Conservation (phyloP, 64 coral and sea anemone genomes). For the Montipora efflorescens region DNA sequence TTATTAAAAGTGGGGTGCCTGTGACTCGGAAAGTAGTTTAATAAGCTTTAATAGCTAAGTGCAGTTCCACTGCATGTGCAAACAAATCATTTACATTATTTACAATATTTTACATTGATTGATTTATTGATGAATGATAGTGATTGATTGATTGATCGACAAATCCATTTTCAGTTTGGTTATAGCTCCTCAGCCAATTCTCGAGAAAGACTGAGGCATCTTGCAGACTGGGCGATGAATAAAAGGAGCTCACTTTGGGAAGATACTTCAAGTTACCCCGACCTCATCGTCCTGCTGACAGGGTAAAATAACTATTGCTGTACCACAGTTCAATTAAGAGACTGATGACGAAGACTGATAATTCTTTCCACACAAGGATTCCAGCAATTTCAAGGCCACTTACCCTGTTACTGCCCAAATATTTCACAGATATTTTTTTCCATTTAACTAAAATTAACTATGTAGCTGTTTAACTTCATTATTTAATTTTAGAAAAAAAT, state of each 20-base stretch:
- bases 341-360: too few relatives aligned
- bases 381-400: too few relatives aligned
- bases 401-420: too few relatives aligned
- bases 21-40: too few relatives aligned
- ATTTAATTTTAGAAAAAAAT: background rate
- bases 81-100: too few relatives aligned
- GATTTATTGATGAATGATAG: background rate
- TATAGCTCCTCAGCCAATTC: conserved; percentile 15
- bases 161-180: conserved; percentile 33
- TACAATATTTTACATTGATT: background rate
- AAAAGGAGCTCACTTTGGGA: background rate
- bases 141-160: conserved; percentile 10
- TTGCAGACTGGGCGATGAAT: conserved; percentile 24
- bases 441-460: too few relatives aligned
- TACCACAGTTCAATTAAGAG: background rate
- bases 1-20: too few relatives aligned
- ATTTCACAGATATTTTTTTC: too few relatives aligned
- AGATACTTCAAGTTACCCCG: conserved; percentile 24
- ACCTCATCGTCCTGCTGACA: conserved; percentile 37
- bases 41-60: too few relatives aligned
- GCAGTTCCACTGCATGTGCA: too few relatives aligned
- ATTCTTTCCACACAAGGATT: too few relatives aligned
- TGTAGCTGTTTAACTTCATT: too few relatives aligned
- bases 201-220: background rate
- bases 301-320: background rate